phyloP scores from a whole-genome alignment of 2,888 invertebrate species.

The Dromius quadrimaculatus region DNA sequence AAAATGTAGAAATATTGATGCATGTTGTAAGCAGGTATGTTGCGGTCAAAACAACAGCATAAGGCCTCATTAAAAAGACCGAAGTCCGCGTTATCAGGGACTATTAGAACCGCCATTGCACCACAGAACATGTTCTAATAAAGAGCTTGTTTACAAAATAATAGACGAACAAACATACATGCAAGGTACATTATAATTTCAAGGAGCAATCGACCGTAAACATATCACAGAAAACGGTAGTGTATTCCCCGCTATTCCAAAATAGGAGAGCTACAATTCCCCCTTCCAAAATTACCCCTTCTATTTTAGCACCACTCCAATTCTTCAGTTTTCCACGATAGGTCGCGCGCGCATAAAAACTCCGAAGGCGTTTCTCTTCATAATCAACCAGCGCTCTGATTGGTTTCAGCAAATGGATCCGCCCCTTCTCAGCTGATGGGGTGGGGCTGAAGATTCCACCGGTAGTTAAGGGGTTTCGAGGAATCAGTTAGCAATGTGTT shows the following conservation, averaged over 20 bases:
- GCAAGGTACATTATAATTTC: constrained; percentile 57
- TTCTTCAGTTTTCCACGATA: constrained; percentile 8
- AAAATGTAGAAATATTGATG: constrained; percentile 19
- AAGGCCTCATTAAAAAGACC: constrained; percentile 37
- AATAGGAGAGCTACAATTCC: constrained; percentile 4
- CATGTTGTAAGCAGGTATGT: constrained; percentile 42
- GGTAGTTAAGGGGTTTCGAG: constrained; percentile 64
- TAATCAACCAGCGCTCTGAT: constrained; percentile 63
- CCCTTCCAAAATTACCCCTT: neutral
- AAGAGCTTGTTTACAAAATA: constrained; percentile 66
- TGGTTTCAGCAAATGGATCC: constrained; percentile 55
- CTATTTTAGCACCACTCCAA: neutral
- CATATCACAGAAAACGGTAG: constrained; percentile 44
- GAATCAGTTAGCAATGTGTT: constrained; percentile 67
- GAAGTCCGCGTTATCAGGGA: constrained; percentile 38
- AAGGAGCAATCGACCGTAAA: constrained; percentile 55
- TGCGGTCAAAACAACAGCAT: constrained; percentile 33
- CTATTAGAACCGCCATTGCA: constrained; percentile 47
- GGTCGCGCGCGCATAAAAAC: constrained; percentile 48
- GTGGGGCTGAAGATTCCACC: constrained; percentile 51
- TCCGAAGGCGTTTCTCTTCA: constrained; percentile 61
- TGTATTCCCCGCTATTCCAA: constrained; percentile 7
- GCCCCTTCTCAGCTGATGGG: constrained; percentile 53
- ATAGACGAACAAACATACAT: constrained; percentile 60
- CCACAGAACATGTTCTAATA: constrained; percentile 60